These are phyloP conservation scores for Zalophus californianus DNA, from an alignment of 2,797 vertebrate species.

Conservation along the genomic window DNA sequence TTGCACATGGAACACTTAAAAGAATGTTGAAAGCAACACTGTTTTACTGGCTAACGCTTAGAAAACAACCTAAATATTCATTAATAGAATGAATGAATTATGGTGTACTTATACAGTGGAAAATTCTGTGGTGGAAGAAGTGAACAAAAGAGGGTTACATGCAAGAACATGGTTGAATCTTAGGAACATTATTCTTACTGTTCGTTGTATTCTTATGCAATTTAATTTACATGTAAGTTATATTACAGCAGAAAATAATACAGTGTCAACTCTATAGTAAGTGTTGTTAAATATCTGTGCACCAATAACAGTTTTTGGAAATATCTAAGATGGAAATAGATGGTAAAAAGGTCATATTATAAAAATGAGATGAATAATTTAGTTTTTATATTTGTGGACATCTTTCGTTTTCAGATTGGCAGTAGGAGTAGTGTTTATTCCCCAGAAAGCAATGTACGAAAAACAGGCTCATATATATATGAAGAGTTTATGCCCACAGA, in stretches of 20 bases:
- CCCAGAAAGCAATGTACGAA: conserved; percentile 94
- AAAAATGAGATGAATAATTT: conserved; percentile 33
- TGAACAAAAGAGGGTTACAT: background rate
- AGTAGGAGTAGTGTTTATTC: conserved; percentile 96
- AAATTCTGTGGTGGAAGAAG: conserved; percentile 8
- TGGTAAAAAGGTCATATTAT: background rate
- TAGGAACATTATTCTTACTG: conserved; percentile 15
- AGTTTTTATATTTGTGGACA: conserved; percentile 69
- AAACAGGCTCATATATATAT: conserved; percentile 95
- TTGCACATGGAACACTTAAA: background rate
- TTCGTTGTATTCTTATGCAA: background rate
- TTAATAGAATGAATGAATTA: background rate
- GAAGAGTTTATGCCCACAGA: conserved; percentile 96
- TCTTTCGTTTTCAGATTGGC: conserved; percentile 90
- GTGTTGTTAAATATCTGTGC: conserved; percentile 10
- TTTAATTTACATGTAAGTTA: background rate
- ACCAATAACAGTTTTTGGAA: background rate
- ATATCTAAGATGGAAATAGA: background rate
- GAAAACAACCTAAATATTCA: background rate
- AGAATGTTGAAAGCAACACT: conserved; percentile 1
- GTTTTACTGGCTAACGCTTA: background rate
- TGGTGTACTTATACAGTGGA: background rate
- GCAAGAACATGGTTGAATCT: background rate
- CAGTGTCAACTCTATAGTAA: background rate
- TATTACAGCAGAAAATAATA: background rate